phyloP scores from a whole-genome alignment of 2,888 invertebrate genomes.

The Mythimna albipuncta region DNA sequence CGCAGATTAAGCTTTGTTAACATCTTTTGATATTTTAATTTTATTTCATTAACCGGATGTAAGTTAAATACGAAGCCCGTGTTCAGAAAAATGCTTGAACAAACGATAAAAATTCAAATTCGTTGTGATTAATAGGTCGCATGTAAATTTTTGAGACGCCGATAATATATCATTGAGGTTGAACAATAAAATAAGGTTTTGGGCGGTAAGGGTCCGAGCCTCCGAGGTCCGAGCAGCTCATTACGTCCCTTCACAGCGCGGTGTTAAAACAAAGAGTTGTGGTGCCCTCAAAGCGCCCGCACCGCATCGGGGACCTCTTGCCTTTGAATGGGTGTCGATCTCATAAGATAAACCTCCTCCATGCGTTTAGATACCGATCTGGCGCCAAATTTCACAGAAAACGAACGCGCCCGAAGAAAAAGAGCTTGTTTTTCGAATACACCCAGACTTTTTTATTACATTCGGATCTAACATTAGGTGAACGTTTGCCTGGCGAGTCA shows the following conservation, averaged over 20 bases:
- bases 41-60: constrained; percentile 52
- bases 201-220: constrained; percentile 56
- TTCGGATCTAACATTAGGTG: constrained; percentile 33
- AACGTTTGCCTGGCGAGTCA: constrained; percentile 1
- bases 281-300: constrained; percentile 77
- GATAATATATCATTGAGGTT: constrained; percentile 71
- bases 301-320: constrained; percentile 67
- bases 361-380: constrained; percentile 80
- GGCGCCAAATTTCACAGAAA: constrained; percentile 89
- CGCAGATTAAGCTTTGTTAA: constrained; percentile 45
- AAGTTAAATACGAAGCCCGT: constrained; percentile 25
- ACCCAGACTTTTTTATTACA: constrained; percentile 45
- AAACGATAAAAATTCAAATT: constrained; percentile 60
- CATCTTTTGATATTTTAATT: constrained; percentile 29
- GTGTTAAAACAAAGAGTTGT: constrained; percentile 80
- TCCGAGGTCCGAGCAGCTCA: constrained; percentile 67
- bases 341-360: constrained; percentile 77
- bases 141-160: constrained; percentile 62
- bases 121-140: constrained; percentile 61
- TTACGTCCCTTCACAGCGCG: constrained; percentile 75
- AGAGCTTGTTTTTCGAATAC: constrained; percentile 68
- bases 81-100: constrained; percentile 36
- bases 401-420: constrained; percentile 69
- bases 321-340: constrained; percentile 83
- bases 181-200: constrained; percentile 68